Base-by-base conservation (phyloP, 1,140 invertebrate genomes). In the Pseudomyrmex concolor region DNA sequence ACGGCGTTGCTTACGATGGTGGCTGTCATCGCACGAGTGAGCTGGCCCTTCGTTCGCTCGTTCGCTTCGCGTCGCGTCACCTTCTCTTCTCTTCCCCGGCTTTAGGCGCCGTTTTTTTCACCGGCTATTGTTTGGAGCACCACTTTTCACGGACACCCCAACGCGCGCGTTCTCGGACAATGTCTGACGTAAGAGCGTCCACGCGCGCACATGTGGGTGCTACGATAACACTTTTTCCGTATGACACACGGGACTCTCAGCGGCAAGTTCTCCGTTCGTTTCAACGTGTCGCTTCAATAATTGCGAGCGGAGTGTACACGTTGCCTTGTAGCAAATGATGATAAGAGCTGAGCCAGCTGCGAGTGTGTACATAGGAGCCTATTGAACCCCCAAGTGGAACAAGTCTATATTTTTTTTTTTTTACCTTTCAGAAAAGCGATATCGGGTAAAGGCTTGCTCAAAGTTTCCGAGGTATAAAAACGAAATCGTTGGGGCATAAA, bases 21-120 rank as follows among this genome's bases (percentile, higher is more conserved):
- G 64, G 67, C 81, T 87, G 85, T 86, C 86, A 87, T 67, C 84
- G 70, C 68, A 19, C 67, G 80, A 64, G 60, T 48, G 72, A 82
- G 78, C 25, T 62, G 45, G 67, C 67, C 68, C 17, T 62, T 63
- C 66, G 48, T 45, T 67, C 74, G 48, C 22, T 51, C 50, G 60
- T 62, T 55, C 66, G 84, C 59, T 82, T 81, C 59, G 48, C 25
- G 34, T 57, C 74, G n/a, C 17, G 62, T 50, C 81, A 70, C 82
- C 70, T 84, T 74, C 67, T 84, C 63, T 54, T 48, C 3, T 10
- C 83, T 43, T 19, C 19, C 17, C n/a, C 8, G 34, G 43, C 76
- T 34, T 22, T 2, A 34, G 57, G 43, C 85, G 55, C 77, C 78
- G 67, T 81, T 87, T 84, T 84, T 88, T 87, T 84, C 70, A 73